Conservation (phyloP, 2,113 vertebrate species). For the Bombycilla garrulus region DNA sequence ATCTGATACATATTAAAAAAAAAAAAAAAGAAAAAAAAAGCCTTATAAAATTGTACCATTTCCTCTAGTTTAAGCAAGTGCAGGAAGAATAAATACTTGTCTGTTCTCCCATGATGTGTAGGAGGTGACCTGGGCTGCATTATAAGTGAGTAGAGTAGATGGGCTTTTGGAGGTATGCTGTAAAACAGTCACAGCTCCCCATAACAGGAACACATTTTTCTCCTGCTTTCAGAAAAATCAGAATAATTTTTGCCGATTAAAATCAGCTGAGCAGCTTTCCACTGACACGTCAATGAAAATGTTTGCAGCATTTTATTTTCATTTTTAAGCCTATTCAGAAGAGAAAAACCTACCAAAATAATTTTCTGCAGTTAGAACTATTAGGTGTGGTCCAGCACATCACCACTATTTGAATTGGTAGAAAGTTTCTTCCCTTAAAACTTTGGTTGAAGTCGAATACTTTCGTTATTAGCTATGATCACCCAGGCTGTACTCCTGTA, state of each 20-base stretch:
- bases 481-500: not conserved
- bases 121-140: conserved; percentile 1
- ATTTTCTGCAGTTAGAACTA: not conserved
- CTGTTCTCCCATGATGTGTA: not conserved
- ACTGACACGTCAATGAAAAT: not conserved
- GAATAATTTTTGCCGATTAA: not conserved
- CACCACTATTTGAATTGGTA: not conserved
- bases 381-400: not conserved
- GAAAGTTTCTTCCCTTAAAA: not conserved
- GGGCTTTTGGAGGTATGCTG: not conserved
- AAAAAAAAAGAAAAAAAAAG: not conserved
- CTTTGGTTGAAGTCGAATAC: not conserved
- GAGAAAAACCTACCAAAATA: not conserved
- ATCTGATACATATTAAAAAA: not conserved
- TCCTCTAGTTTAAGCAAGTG: not conserved
- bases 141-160: not conserved
- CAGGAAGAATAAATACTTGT: not conserved
- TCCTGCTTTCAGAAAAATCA: not conserved
- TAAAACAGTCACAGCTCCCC: not conserved
- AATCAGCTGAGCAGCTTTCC: not conserved
- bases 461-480: not conserved
- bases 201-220: not conserved
- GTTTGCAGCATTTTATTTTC: not conserved
- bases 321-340: not conserved
- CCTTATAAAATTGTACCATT: not conserved